These are phyloP conservation scores for Tenrec ecaudatus DNA, from an alignment of 2,113 vertebrate genomes.

Conservation along the genomic window DNA sequence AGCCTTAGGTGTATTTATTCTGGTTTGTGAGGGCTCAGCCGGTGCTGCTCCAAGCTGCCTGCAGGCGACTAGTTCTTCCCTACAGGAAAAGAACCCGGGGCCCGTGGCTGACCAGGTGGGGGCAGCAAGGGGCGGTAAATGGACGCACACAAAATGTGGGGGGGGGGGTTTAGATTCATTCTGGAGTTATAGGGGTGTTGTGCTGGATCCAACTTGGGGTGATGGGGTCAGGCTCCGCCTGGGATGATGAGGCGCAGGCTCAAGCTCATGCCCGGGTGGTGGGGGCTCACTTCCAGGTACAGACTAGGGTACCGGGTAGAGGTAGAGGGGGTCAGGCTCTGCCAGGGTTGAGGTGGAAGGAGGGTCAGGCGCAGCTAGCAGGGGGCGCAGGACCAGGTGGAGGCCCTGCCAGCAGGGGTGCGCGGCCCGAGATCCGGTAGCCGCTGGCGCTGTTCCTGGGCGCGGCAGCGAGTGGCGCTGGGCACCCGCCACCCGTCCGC, in stretches of 20 bases:
- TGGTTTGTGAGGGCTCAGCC: accelerated
- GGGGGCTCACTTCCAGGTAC: background rate
- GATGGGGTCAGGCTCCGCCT: background rate
- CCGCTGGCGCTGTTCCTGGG: background rate
- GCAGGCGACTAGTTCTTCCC: background rate
- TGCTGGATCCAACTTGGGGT: background rate
- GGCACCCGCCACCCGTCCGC: accelerated
- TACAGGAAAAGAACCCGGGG: background rate
- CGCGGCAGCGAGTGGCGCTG: background rate
- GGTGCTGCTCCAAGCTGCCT: background rate
- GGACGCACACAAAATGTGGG: background rate
- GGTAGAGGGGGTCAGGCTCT: background rate
- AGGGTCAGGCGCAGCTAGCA: background rate
- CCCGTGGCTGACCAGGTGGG: conserved; percentile 59
- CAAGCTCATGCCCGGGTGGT: background rate
- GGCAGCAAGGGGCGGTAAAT: conserved; percentile 18
- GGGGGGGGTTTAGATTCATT: background rate
- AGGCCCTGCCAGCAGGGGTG: background rate
- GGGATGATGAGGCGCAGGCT: background rate
- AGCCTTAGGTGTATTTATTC: conserved; percentile 46
- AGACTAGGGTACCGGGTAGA: no score
- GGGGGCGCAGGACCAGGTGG: background rate
- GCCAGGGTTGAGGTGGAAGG: background rate
- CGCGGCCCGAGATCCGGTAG: background rate
- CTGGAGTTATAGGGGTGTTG: background rate